Evolutionary conservation across 2,888 invertebrate species (phyloP).

Genomic region (Pherbina coryleti): DNA sequence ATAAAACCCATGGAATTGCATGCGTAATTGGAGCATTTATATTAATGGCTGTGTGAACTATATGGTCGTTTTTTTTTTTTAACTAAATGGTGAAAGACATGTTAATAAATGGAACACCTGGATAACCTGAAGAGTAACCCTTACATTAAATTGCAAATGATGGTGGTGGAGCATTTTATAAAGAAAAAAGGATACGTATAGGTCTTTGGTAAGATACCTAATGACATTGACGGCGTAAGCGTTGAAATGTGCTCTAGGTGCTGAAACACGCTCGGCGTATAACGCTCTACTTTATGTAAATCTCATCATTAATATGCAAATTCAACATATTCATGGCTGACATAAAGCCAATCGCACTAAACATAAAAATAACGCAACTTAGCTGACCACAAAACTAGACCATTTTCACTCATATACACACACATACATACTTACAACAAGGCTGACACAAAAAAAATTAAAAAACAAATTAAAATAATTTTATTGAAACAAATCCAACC

Average conservation of each 20-base stretch:
- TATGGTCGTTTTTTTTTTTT: conserved; percentile 1
- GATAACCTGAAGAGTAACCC: background rate
- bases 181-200: too few species aligned
- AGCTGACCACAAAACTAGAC: conserved; percentile 27
- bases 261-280: too few species aligned
- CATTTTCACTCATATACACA: background rate
- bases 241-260: background rate
- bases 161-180: background rate
- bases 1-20: background rate
- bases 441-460: background rate
- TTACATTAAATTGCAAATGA: background rate
- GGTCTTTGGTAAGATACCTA: too few species aligned
- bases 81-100: background rate
- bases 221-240: background rate
- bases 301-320: conserved; percentile 62
- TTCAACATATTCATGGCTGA: conserved; percentile 61
- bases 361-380: conserved; percentile 26
- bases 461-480: background rate
- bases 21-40: background rate
- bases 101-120: conserved; percentile 23
- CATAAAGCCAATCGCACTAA: conserved; percentile 20
- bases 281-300: conserved; percentile 27
- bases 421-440: background rate
- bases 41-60: conserved; percentile 5
- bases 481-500: background rate